A percentile compares a stretch with the other conserved stretches of the same genome.
Evolutionary conservation across 2,888 invertebrate genomes (phyloP).

Genomic region (Calephelis perditalis): DNA sequence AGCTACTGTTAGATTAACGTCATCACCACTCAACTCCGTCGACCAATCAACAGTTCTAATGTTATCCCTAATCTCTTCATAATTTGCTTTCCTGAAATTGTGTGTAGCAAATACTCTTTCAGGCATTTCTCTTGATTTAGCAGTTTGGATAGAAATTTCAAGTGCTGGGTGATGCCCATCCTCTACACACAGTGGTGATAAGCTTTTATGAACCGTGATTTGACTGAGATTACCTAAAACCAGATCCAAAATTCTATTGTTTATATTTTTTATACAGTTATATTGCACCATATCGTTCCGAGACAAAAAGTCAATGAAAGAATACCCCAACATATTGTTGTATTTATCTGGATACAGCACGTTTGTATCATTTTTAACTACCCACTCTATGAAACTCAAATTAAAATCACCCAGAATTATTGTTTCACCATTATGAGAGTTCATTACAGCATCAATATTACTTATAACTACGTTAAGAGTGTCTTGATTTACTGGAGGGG

Average conservation of each 20-base stretch:
- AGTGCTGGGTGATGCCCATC: slow-evolving; percentile 14
- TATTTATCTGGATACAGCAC: not conserved
- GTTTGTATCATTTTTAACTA: not conserved
- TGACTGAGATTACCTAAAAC: not conserved
- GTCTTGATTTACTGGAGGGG: slow-evolving; percentile 11
- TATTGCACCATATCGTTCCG: slow-evolving; percentile 10
- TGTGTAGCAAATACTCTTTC: not conserved
- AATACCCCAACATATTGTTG: not conserved
- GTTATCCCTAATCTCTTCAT: not conserved
- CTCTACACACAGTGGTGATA: not conserved
- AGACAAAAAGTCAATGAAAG: slow-evolving; percentile 12
- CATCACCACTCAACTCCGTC: not conserved
- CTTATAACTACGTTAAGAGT: slow-evolving; percentile 9
- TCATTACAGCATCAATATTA: slow-evolving; percentile 13
- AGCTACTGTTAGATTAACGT: slow-evolving; percentile 12
- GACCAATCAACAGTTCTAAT: slow-evolving; percentile 6
- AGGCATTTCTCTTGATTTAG: no score
- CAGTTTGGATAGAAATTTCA: slow-evolving; percentile 4
- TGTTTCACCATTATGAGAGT: slow-evolving; percentile 6
- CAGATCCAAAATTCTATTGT: slow-evolving; percentile 12
- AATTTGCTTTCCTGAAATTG: slow-evolving; percentile 15
- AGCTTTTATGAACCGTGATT: not conserved
- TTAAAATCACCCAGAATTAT: slow-evolving; percentile 19
- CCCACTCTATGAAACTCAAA: slow-evolving; percentile 15
- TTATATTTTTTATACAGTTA: slow-evolving; percentile 10